A percentile compares a stretch with the other conserved stretches of the same genome.
Evolutionary conservation across 2,888 invertebrate genomes (phyloP).

Genomic region (Philereme vetulata): DNA sequence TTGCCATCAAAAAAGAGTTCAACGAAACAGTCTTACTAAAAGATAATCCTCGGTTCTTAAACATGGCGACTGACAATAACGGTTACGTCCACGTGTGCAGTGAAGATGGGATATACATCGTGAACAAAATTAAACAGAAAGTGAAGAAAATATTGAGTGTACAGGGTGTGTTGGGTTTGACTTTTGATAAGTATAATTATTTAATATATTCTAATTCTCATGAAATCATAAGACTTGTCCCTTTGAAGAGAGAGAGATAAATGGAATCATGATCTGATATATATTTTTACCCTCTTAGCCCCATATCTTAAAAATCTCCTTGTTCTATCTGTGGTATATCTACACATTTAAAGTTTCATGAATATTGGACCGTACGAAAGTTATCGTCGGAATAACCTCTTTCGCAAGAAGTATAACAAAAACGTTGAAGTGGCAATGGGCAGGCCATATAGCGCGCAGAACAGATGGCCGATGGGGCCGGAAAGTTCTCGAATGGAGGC

Average conservation of each 20-base stretch:
- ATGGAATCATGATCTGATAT: neutral
- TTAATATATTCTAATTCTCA: conserved; percentile 71
- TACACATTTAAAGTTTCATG: too few species aligned
- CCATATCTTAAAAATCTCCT: too few species aligned
- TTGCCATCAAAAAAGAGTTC: conserved; percentile 50
- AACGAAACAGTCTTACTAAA: conserved; percentile 47
- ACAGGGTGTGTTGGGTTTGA: conserved; percentile 62
- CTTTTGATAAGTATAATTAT: conserved; percentile 66
- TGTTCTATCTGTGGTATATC: too few species aligned
- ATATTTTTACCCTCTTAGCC: too few species aligned
- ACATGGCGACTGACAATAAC: conserved; percentile 61
- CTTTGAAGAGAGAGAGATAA: conserved; percentile 32
- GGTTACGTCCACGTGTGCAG: conserved; percentile 62
- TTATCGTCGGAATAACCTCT: too few species aligned
- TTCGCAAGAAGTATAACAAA: too few species aligned
- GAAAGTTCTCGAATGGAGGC: too few species aligned
- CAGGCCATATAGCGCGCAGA: too few species aligned
- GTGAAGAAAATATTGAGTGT: conserved; percentile 59
- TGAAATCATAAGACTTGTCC: conserved; percentile 58
- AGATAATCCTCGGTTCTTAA: conserved; percentile 57
- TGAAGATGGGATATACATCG: conserved; percentile 66
- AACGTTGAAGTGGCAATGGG: too few species aligned
- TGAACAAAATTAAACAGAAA: conserved; percentile 58
- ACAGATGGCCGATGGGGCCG: too few species aligned
- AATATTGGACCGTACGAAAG: too few species aligned